Conservation (phyloP, 2,888 invertebrate species). For the Drosophila flavopinicola region DNA sequence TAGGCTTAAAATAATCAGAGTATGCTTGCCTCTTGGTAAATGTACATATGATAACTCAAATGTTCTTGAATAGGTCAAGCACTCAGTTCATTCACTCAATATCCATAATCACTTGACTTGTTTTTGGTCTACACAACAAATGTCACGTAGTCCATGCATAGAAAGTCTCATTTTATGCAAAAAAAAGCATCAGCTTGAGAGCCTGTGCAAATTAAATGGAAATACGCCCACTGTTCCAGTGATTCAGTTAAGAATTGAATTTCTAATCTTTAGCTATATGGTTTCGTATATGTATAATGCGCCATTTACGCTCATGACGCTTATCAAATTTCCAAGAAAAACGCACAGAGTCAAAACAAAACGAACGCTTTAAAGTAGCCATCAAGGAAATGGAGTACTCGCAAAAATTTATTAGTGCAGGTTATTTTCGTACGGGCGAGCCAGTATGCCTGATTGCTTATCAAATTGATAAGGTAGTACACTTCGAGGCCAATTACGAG, state of each 20-base stretch:
- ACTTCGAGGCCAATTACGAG: neutral
- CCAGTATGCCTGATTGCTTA: constrained; percentile 43
- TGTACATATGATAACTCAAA: too few relatives aligned
- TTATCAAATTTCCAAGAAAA: constrained; percentile 69
- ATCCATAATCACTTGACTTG: neutral
- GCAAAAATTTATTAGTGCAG: constrained; percentile 71
- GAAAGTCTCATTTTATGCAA: neutral
- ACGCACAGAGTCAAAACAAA: constrained; percentile 7
- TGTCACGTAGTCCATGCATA: constrained; percentile 65
- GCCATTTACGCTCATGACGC: constrained; percentile 14
- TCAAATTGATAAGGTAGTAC: constrained; percentile 48
- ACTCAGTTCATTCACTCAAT: neutral
- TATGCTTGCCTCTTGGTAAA: neutral
- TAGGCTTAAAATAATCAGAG: neutral
- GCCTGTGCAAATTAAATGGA: neutral
- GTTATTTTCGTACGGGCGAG: constrained; percentile 53
- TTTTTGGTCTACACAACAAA: constrained; percentile 13
- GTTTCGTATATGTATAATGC: constrained; percentile 16
- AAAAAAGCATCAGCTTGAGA: neutral
- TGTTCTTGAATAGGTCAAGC: too few relatives aligned
- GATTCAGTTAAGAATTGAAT: constrained; percentile 7
- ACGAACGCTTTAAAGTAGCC: constrained; percentile 3
- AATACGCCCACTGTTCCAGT: constrained; percentile 1
- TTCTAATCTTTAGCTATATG: constrained; percentile 13
- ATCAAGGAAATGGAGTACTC: constrained; percentile 41